Evolutionary conservation across 1,140 invertebrate species (phyloP).

Genomic region (Drosophila ercepeae): DNA sequence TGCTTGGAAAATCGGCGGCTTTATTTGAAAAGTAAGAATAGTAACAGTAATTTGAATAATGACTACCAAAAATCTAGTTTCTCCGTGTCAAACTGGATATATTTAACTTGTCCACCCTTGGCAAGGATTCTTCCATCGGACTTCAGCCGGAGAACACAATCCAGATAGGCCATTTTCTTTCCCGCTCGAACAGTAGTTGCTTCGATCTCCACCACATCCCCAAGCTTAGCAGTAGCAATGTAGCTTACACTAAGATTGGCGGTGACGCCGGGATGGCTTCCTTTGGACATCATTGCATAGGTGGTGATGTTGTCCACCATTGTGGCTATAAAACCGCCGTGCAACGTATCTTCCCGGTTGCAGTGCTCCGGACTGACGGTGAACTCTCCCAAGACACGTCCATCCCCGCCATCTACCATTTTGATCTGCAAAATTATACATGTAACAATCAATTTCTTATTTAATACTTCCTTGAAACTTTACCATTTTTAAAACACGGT

Average conservation of each 20-base stretch:
- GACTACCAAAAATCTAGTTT: neutral
- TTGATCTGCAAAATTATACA: conserved; percentile 38
- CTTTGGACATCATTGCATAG: conserved; percentile 89
- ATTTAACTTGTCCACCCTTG: conserved; percentile 93
- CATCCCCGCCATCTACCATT: conserved; percentile 64
- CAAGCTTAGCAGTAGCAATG: conserved; percentile 89
- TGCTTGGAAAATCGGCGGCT: neutral
- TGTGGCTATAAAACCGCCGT: conserved; percentile 93
- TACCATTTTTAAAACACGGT: conserved; percentile 85
- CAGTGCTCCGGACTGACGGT: conserved; percentile 90
- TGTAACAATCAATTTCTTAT: conserved; percentile 2
- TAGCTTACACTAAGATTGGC: conserved; percentile 91
- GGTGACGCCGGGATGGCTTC: conserved; percentile 88
- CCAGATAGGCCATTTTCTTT: conserved; percentile 91
- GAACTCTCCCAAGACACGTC: conserved; percentile 86
- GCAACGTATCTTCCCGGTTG: conserved; percentile 90
- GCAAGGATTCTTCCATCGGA: too few relatives aligned
- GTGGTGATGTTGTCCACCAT: conserved; percentile 94
- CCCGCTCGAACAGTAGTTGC: conserved; percentile 91
- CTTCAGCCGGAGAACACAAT: conserved; percentile 90
- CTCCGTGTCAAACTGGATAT: conserved; percentile 84
- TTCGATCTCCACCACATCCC: conserved; percentile 91
- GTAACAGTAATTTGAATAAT: neutral
- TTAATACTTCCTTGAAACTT: conserved; percentile 20
- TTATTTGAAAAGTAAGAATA: neutral